Percentiles rank a stretch among this genome's conserved stretches.
Conservation (phyloP, 2,797 vertebrate species). For the Phylloscopus collybita region DNA sequence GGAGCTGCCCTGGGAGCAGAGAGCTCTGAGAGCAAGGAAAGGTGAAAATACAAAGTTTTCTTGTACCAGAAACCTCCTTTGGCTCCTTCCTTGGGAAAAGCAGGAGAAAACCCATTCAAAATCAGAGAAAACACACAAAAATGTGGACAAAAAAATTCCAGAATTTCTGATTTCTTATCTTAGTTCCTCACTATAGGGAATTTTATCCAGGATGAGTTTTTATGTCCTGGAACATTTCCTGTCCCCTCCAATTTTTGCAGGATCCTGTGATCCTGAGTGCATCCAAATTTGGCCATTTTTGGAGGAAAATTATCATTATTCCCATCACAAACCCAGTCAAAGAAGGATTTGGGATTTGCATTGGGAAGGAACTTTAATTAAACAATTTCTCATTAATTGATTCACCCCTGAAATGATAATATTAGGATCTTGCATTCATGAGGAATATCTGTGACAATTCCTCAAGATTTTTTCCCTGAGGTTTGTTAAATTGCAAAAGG, state of each 20-base stretch:
- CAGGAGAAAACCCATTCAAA: neutral
- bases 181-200: neutral
- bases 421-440: neutral
- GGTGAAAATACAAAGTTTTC: fast-evolving
- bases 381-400: neutral
- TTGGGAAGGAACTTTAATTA: neutral
- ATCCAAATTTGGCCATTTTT: neutral
- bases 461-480: neutral
- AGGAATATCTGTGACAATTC: neutral
- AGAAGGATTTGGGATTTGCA: too few species aligned
- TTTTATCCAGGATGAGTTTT: neutral
- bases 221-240: neutral
- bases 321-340: neutral
- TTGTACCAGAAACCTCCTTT: neutral
- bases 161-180: neutral
- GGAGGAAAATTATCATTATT: neutral
- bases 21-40: neutral
- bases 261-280: neutral
- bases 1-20: neutral
- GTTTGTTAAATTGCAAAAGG: neutral
- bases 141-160: fast-evolving
- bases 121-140: neutral
- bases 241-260: fast-evolving
- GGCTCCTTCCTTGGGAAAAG: neutral
- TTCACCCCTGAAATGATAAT: neutral